Conservation (phyloP, 2,113 vertebrate species). For the Typhlomys cinereus region DNA sequence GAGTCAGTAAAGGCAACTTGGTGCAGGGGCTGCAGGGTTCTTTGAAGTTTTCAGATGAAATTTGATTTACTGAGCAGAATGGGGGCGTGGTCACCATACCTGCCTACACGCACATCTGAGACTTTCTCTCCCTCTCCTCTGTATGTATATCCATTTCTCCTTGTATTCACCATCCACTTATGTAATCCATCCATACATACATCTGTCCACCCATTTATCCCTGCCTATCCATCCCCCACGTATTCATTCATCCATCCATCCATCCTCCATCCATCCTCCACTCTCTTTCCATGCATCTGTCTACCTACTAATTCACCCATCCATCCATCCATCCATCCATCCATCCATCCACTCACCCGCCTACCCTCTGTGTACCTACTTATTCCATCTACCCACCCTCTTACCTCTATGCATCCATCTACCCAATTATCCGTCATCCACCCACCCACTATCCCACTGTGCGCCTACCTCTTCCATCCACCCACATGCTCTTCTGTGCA, state of each 20-base stretch:
- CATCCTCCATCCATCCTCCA: accelerated
- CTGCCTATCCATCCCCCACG: neutral
- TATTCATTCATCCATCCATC: neutral
- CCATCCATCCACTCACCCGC: neutral
- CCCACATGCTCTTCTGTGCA: neutral
- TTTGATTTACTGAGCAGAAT: neutral
- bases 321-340: accelerated
- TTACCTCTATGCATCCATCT: too few relatives aligned
- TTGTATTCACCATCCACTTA: too few relatives aligned
- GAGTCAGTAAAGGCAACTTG: neutral
- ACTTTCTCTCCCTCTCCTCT: too few relatives aligned
- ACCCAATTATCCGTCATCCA: too few relatives aligned
- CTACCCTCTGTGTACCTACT: too few relatives aligned
- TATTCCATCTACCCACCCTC: too few relatives aligned
- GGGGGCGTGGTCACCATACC: neutral
- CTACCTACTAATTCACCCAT: neutral
- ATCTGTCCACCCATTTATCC: neutral
- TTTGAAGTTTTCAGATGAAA: neutral
- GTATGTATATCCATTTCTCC: neutral
- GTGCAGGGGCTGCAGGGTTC: neutral
- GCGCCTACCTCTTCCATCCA: neutral
- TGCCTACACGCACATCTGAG: neutral
- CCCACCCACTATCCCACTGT: too few relatives aligned
- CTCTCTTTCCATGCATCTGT: neutral
- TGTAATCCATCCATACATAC: too few relatives aligned